A percentile compares a stretch with the other conserved stretches of the same genome.
Evolutionary conservation across 2,797 vertebrate genomes (phyloP).

Genomic region (Nyctibius grandis): DNA sequence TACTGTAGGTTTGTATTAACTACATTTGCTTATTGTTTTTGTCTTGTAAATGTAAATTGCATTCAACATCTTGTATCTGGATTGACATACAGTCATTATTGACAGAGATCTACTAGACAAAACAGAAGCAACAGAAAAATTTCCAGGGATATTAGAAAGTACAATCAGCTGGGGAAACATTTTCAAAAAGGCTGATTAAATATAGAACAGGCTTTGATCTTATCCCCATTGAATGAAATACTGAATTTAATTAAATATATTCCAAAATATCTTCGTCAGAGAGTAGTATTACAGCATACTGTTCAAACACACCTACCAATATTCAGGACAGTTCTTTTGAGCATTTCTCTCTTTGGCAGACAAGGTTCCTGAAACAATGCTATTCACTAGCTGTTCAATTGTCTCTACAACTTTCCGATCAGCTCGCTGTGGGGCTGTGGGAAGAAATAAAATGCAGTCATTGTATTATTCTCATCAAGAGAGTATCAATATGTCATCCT

Average conservation of each 20-base stretch:
- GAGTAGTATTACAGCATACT: background rate
- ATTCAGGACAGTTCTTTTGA: constrained; percentile 63
- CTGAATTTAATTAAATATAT: background rate
- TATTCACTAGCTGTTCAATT: constrained; percentile 70
- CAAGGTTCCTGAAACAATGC: constrained; percentile 56
- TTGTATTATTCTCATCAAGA: background rate
- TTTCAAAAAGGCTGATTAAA: background rate
- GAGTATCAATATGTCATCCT: background rate
- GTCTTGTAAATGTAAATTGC: background rate
- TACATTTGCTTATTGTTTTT: background rate
- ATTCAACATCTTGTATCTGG: background rate
- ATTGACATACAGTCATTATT: background rate
- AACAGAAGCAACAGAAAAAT: background rate
- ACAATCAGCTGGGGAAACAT: background rate
- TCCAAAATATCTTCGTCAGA: background rate
- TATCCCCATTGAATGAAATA: rapidly evolving
- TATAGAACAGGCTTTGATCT: background rate
- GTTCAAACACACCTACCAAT: constrained; percentile 70
- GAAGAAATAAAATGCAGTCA: background rate
- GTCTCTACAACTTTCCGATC: constrained; percentile 64
- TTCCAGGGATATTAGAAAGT: background rate
- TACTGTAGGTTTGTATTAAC: background rate
- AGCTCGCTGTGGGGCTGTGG: constrained; percentile 55
- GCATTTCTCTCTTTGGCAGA: constrained; percentile 59
- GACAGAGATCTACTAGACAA: background rate